Evolutionary conservation across 2,797 vertebrate genomes (phyloP).

Genomic region (Alfaro cultratus): DNA sequence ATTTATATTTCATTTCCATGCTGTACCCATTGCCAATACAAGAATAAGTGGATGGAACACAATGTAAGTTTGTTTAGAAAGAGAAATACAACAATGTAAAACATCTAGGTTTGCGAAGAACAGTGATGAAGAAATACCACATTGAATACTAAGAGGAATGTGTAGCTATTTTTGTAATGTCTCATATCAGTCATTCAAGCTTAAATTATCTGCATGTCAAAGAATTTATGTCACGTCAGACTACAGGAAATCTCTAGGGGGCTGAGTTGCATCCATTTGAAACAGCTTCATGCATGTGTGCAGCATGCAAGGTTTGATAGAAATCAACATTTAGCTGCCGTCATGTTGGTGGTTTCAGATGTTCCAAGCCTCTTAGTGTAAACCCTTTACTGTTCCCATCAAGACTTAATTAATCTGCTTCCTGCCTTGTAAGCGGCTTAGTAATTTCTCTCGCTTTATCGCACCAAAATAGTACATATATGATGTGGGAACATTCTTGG

Average conservation of each 20-base stretch:
- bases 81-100: conserved; percentile 29
- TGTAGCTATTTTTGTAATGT: conserved; percentile 54
- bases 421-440: conserved; percentile 73
- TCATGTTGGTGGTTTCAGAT: conserved; percentile 58
- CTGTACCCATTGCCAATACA: conserved; percentile 56
- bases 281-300: conserved; percentile 39
- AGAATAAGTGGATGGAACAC: conserved; percentile 42
- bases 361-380: conserved; percentile 68
- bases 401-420: conserved; percentile 80
- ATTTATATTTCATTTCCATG: conserved; percentile 58
- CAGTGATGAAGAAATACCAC: conserved; percentile 17
- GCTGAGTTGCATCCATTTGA: conserved; percentile 29
- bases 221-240: conserved; percentile 45
- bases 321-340: conserved; percentile 54
- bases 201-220: conserved; percentile 27
- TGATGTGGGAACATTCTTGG: conserved; percentile 44
- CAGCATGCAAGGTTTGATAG: conserved; percentile 45
- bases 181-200: conserved; percentile 49
- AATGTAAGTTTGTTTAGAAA: conserved; percentile 42
- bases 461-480: conserved; percentile 66
- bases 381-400: conserved; percentile 74
- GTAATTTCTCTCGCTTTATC: conserved; percentile 70
- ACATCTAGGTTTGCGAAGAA: conserved; percentile 22
- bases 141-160: conserved; percentile 24
- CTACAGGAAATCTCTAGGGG: conserved; percentile 33